Evolutionary conservation across 1,140 invertebrate genomes (phyloP).

Genomic region (Sesamia nonagrioides): DNA sequence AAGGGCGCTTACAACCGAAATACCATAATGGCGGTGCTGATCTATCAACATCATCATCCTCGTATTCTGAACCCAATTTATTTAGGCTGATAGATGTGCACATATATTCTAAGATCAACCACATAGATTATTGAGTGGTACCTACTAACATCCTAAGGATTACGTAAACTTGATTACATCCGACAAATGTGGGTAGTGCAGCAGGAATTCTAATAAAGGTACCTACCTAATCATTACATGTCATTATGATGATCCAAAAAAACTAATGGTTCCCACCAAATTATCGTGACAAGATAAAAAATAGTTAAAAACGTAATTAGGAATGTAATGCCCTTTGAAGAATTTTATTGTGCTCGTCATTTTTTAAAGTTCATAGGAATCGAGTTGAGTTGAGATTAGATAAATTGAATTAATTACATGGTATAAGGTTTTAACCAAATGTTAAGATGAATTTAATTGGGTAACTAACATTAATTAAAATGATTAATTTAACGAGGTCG

Average conservation of each 20-base stretch:
- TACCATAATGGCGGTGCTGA: too few species aligned
- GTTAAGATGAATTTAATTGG: background rate
- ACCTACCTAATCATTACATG: slow-evolving; percentile 57
- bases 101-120: background rate
- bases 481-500: background rate
- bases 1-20: too few species aligned
- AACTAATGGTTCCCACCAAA: slow-evolving; percentile 50
- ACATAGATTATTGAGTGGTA: background rate
- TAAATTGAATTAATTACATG: slow-evolving; percentile 14
- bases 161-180: slow-evolving; percentile 32
- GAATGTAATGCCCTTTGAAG: slow-evolving; percentile 50
- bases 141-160: slow-evolving; percentile 1
- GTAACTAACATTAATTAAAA: background rate
- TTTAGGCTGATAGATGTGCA: background rate
- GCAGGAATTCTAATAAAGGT: slow-evolving; percentile 46
- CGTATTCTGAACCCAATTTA: too few species aligned
- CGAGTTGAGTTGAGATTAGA: slow-evolving; percentile 10
- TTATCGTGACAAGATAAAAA: slow-evolving; percentile 52
- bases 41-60: too few species aligned
- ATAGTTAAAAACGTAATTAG: slow-evolving; percentile 54
- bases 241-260: slow-evolving; percentile 58
- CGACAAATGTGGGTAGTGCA: background rate
- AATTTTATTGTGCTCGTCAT: slow-evolving; percentile 40
- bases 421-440: background rate
- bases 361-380: slow-evolving; percentile 37